A percentile compares a stretch with the other conserved stretches of the same genome.
phyloP scores from a whole-genome alignment of 2,888 invertebrate genomes.

The Homarus gammarus region DNA sequence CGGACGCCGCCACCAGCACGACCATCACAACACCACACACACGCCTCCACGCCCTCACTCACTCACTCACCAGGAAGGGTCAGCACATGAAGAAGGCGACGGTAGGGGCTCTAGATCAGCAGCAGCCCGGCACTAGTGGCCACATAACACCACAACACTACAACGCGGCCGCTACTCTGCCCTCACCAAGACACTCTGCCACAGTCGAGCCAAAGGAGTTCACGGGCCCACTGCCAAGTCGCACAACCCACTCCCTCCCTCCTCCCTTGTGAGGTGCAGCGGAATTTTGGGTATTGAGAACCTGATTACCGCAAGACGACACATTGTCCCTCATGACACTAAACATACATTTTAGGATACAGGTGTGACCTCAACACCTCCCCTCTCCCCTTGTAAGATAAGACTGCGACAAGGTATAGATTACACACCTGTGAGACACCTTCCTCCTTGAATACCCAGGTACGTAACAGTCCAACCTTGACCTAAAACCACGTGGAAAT shows the following conservation, averaged over 20 bases:
- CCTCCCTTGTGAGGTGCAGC: neutral
- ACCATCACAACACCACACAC: too few species aligned
- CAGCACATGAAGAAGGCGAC: neutral
- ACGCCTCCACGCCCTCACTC: too few species aligned
- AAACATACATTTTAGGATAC: too few species aligned
- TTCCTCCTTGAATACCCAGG: neutral
- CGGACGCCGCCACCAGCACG: too few species aligned
- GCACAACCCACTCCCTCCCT: neutral
- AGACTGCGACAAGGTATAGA: too few species aligned
- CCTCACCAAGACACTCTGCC: neutral
- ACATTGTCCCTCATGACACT: neutral
- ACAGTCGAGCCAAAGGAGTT: neutral
- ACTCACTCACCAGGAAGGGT: neutral
- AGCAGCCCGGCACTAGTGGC: neutral
- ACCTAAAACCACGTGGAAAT: neutral
- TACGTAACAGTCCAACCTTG: neutral
- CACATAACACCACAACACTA: conserved; percentile 1
- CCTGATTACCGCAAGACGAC: neutral
- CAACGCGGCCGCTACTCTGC: neutral
- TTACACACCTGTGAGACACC: too few species aligned
- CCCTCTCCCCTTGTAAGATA: too few species aligned
- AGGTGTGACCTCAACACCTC: too few species aligned
- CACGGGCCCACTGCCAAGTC: neutral
- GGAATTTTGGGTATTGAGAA: neutral
- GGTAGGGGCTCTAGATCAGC: neutral